Base-by-base conservation (phyloP, 2,888 invertebrate genomes). In the Allophyes oxyacanthae region DNA sequence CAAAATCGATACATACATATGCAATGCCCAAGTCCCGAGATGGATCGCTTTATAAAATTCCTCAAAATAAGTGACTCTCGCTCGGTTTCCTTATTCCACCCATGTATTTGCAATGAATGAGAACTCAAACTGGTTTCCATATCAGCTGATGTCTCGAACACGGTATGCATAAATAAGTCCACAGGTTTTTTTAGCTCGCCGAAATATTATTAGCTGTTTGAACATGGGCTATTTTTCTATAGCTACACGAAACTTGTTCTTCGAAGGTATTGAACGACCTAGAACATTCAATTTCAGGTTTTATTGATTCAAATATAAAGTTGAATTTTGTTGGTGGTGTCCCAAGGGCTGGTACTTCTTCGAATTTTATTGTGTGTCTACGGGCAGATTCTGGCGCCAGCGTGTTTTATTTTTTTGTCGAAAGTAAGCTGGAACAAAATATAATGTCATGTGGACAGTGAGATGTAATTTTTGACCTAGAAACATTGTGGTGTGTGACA, bases 111-210 rank as follows among this genome's bases (percentile, higher is more conserved):
- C 70, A 82, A 81, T 87, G 88, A 88, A 87, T 86, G 87, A 77
- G 82, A 76, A 75, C 57, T 54, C 65, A 88, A 88, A 90, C 89
- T 75, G 72, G 88, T 91, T 75, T 82, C 64, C 63, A 73, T 78
- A 89, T 91, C 93, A 93, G 92, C 93, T 92, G 92, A 92, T 89
- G 77, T 72, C 74, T 78, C 72, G 59, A 68, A 59, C 70, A 75
- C 52, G 85, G 85, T 80, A 86, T 87, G 90, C 86, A 90, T 89
- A 85, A 82, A 85, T 87, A 77, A 79, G 73, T 73, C 69, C 67
- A 64, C 71, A 58, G 51, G 78, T 79, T 81, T 77, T 78, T 85
- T 87, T 89, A 87, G 88, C 87, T 88, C 88, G 86, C 86, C 86
- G 81, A 82, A 84, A 84, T 63, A 73, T 86, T 85, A 83, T 85